Conservation (phyloP, 2,113 vertebrate species). For the Gila orcuttii region DNA sequence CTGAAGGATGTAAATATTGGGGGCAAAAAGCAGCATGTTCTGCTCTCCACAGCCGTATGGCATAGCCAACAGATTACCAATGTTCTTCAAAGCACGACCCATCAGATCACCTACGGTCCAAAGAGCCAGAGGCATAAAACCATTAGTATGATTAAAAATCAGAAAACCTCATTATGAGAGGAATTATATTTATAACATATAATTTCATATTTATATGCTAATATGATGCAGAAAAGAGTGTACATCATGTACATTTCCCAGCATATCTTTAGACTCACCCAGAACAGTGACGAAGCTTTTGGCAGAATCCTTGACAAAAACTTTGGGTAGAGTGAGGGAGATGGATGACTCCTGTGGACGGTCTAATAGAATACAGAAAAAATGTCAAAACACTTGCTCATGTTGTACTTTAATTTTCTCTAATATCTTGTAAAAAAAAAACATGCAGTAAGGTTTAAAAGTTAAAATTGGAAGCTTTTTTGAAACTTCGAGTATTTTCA, state of each 20-base stretch:
- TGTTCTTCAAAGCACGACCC: conserved; percentile 76
- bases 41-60: conserved; percentile 84
- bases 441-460: background rate
- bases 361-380: conserved; percentile 15
- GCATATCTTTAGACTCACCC: conserved; percentile 66
- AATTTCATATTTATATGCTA: conserved; percentile 57
- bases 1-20: conserved; percentile 81
- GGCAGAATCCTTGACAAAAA: conserved; percentile 71
- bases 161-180: conserved; percentile 73
- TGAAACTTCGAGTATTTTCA: background rate
- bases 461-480: background rate
- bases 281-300: conserved; percentile 78
- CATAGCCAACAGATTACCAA: conserved; percentile 77
- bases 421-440: background rate
- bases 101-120: conserved; percentile 81
- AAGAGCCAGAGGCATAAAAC: background rate
- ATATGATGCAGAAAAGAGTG: background rate
- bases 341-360: background rate
- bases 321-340: conserved; percentile 45
- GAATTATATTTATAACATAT: conserved; percentile 74
- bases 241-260: background rate
- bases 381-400: background rate
- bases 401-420: background rate
- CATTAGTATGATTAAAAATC: background rate
- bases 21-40: conserved; percentile 85